Percentiles rank a stretch among this genome's conserved stretches.
Evolutionary conservation across 2,113 vertebrate species (phyloP).

Genomic region (Cathartes aura): DNA sequence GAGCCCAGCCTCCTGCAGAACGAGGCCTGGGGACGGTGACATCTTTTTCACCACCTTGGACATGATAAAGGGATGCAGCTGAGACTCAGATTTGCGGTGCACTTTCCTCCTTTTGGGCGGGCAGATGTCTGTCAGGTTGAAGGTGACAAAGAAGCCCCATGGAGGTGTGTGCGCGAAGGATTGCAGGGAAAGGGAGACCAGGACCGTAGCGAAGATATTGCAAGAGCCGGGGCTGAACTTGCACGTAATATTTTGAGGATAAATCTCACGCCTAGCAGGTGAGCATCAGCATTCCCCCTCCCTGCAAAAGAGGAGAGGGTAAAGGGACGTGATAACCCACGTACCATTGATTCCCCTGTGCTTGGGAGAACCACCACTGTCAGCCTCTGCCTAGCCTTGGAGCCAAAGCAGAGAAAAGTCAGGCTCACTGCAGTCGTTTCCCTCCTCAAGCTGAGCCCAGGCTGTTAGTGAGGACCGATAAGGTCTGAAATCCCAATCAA

Average conservation of each 20-base stretch:
- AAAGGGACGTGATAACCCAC: accelerated
- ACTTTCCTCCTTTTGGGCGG: neutral
- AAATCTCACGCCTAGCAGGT: neutral
- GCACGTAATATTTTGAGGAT: accelerated
- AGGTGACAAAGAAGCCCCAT: accelerated
- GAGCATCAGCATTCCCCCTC: neutral
- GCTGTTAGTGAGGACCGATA: neutral
- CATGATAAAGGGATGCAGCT: accelerated
- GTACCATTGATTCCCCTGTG: accelerated
- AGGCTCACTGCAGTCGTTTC: neutral
- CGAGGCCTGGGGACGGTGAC: neutral
- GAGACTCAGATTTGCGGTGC: neutral
- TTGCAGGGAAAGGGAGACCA: neutral
- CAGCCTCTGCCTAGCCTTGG: neutral
- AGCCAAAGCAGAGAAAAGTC: neutral
- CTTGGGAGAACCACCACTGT: neutral
- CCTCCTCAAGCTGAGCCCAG: neutral
- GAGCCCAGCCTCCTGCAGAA: neutral
- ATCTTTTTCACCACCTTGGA: neutral
- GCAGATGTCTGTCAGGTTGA: accelerated
- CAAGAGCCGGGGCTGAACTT: neutral
- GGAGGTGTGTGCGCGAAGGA: accelerated
- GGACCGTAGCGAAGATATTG: accelerated
- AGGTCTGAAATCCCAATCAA: neutral
- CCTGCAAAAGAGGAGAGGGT: neutral